A percentile compares a stretch with the other conserved stretches of the same genome.
These are phyloP conservation scores for Eumerus sabulonum DNA, from an alignment of 2,888 invertebrate species.

Conservation along the genomic window DNA sequence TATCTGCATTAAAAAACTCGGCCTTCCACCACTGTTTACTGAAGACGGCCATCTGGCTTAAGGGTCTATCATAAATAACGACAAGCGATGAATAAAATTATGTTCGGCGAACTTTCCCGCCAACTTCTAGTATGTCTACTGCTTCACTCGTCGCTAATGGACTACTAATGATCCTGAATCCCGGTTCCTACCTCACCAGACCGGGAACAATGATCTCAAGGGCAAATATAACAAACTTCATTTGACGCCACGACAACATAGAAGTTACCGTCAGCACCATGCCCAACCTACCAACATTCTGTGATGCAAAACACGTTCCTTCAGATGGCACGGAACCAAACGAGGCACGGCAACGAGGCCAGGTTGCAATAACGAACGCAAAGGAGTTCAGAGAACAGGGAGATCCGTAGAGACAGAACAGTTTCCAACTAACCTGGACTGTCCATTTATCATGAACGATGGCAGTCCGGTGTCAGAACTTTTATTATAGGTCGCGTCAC, in stretches of 20 bases:
- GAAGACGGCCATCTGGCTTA: no score
- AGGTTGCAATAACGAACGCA: slow-evolving; percentile 44
- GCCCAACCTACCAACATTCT: slow-evolving; percentile 13
- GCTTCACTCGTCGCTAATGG: slow-evolving; percentile 34
- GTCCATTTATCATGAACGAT: slow-evolving; percentile 56
- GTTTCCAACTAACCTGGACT: background rate
- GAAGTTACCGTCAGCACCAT: no score
- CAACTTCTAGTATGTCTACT: slow-evolving; percentile 1
- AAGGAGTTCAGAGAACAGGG: slow-evolving; percentile 25
- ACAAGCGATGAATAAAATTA: slow-evolving; percentile 58
- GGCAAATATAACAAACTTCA: slow-evolving; percentile 46
- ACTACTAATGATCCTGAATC: slow-evolving; percentile 54
- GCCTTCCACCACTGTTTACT: no score
- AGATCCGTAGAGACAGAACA: slow-evolving; percentile 19
- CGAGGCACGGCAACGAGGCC: slow-evolving; percentile 1
- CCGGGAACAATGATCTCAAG: slow-evolving; percentile 16
- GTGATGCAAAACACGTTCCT: slow-evolving; percentile 51
- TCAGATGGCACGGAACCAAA: background rate
- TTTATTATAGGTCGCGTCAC: slow-evolving; percentile 64
- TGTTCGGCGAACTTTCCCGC: slow-evolving; percentile 49
- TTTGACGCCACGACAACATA: slow-evolving; percentile 28
- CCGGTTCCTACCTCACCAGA: background rate
- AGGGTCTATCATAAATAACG: slow-evolving; percentile 54
- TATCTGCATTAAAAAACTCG: no score
- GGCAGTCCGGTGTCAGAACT: slow-evolving; percentile 56